Base-by-base conservation (phyloP, 2,797 vertebrate genomes). In the Silurus aristotelis region DNA sequence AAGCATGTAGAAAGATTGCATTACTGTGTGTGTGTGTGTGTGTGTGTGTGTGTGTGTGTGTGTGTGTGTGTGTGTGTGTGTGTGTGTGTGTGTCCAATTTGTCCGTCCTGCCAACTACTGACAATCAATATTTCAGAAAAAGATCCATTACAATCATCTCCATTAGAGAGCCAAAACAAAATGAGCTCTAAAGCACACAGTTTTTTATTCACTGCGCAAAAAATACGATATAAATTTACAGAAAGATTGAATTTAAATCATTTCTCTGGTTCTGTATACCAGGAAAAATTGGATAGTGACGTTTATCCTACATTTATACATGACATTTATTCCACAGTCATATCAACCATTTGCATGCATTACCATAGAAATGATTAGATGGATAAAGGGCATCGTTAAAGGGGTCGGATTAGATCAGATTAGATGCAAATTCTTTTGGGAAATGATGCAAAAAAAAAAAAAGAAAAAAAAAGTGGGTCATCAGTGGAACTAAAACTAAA, bases 371-470 rank as follows among this genome's bases (percentile, higher is more conserved):
- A 63, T 84, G 52, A 84, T 84, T 79, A 80, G 77, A 80, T 14
- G 4, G 14, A 5, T 31, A 72, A 25, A 61, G 55, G 20, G 31
- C 25, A 46, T 14, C 13, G 6, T 52, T 63, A n/a, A 38, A 9
- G 38, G 46, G 61, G 43, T 71, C 52, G 60, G 63, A 71, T 78
- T 80, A 85, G 13, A 78, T 7, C 55, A 84, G 76, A 84, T 79
- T 66, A 38, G 43, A 52, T 10, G 8, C 56, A 4, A 15, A 58
- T 79, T 31, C 8, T 79, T 66, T 68, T 38, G 55, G 14, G 22
- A 52, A 64, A 55, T 15, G 15, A 17, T 61, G 27, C 8, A 73
- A 73, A n/a, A 64, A 8, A 72, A 72, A 27, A 27, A 27, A 27
- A 27, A 75, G 15, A 66, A 12, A 52, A 75, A 25, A 66, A 12